Evolutionary conservation across 2,888 invertebrate species (phyloP).

Genomic region (Drosophila falleni): DNA sequence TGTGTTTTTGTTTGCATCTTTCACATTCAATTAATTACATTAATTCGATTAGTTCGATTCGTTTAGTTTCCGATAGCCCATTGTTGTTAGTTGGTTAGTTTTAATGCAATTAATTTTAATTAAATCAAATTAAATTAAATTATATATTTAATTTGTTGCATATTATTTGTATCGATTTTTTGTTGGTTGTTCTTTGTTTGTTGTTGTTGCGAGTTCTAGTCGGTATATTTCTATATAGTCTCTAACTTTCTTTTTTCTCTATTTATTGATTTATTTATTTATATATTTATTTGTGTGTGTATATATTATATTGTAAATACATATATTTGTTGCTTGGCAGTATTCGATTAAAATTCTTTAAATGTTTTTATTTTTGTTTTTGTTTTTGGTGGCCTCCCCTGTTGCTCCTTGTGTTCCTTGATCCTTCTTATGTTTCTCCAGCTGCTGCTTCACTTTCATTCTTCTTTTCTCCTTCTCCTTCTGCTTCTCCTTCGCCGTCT

Average conservation of each 20-base stretch:
- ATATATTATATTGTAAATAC: slow-evolving; percentile 49
- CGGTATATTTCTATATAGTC: slow-evolving; percentile 14
- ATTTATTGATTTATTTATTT: slow-evolving; percentile 15
- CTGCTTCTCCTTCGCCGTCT: not conserved
- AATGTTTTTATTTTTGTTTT: slow-evolving; percentile 55
- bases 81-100: slow-evolving; percentile 17
- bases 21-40: slow-evolving; percentile 10
- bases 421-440: slow-evolving; percentile 15
- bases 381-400: slow-evolving; percentile 30
- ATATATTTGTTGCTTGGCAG: slow-evolving; percentile 76
- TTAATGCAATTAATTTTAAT: slow-evolving; percentile 7
- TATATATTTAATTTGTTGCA: slow-evolving; percentile 28
- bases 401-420: slow-evolving; percentile 4
- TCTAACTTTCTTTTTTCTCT: slow-evolving; percentile 7
- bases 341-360: slow-evolving; percentile 78
- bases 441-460: slow-evolving; percentile 21
- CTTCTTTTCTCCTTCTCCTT: slow-evolving; percentile 9
- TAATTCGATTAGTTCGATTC: slow-evolving; percentile 5
- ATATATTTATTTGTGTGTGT: slow-evolving; percentile 39
- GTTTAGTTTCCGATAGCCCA: slow-evolving; percentile 23
- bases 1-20: slow-evolving; percentile 37
- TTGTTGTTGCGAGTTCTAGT: slow-evolving; percentile 25
- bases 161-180: slow-evolving; percentile 10
- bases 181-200: not conserved
- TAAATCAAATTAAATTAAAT: slow-evolving; percentile 12